Base-by-base conservation (phyloP, 2,797 vertebrate genomes). In the Craterocephalus amniculus region DNA sequence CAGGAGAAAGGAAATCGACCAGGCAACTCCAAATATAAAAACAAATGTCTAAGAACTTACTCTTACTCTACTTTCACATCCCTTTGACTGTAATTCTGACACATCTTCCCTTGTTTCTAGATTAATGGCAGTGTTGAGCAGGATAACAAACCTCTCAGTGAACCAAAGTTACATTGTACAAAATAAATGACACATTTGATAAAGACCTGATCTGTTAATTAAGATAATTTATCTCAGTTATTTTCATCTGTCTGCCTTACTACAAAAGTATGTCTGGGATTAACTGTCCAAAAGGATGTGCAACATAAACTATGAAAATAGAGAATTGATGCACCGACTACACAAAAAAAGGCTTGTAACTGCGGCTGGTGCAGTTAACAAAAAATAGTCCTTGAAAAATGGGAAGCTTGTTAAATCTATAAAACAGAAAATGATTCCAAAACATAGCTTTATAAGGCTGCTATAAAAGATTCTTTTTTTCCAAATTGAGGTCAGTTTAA, bases 1-100 rank as follows among this genome's bases (percentile, higher is more conserved):
- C 67, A 61, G 35, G 32, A 63, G 43, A 72, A 67, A 68, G n/a
- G 22, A 43, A 68, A 16, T 72, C 72, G 22, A 48, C 27, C 34
- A 72, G 10, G 67, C 38, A 40, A 54, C 55, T 59, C 45, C 14
- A 74, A 62, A 84, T 35, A 57, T 29, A 78, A 29, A 85, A 59
- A 74, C 78, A 60, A 36, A 56, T 58, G 24, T 43, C 49, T 14
- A 13, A 57, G 12, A 26, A 43, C 58, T 67, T 60, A 22, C 45
- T 48, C 18, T 48, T 22, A 1, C 3, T 22, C 45, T 3, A 9
- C n/a, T 48, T 48, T 48, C 20, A 48, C 45, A 48, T 22, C 6
- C 9, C 45, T 22, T 48, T 22, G 1, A 22, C 36, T 36, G 31
- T 22, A 36, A 26, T 14, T 67, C n/a, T 56, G 43, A 7, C 4